These are phyloP conservation scores for Myxocyprinus asiaticus DNA, from an alignment of 2,113 vertebrate genomes.

Conservation along the genomic window DNA sequence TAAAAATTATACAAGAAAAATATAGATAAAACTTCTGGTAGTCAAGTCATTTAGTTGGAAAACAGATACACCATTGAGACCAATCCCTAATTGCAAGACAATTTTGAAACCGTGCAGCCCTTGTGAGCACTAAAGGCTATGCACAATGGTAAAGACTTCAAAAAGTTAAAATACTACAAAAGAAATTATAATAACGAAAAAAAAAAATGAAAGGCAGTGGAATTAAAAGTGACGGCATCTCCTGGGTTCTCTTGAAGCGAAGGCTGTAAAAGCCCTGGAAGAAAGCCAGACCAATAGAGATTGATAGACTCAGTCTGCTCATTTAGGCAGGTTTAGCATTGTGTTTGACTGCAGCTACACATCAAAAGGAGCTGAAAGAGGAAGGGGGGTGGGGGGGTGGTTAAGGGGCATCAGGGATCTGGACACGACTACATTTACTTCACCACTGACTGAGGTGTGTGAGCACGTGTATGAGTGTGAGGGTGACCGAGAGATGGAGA, in stretches of 20 bases:
- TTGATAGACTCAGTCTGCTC: constrained; percentile 1
- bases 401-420: neutral
- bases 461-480: neutral
- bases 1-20: no score
- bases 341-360: constrained; percentile 31
- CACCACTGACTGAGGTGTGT: neutral
- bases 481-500: constrained; percentile 5
- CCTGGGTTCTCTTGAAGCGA: neutral
- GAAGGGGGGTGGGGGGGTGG: neutral
- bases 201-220: neutral
- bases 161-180: neutral
- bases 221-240: neutral
- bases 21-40: no score
- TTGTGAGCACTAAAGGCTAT: neutral
- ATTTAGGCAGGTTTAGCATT: constrained; percentile 30
- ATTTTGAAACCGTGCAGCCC: no score
- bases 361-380: constrained; percentile 28
- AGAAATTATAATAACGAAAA: neutral
- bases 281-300: neutral
- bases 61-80: no score
- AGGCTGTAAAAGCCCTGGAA: neutral
- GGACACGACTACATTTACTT: constrained; percentile 10
- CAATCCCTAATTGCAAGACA: no score
- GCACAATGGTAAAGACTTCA: neutral
- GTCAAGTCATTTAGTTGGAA: no score